phyloP scores from a whole-genome alignment of 2,113 vertebrate species.

The Mohoua ochrocephala region DNA sequence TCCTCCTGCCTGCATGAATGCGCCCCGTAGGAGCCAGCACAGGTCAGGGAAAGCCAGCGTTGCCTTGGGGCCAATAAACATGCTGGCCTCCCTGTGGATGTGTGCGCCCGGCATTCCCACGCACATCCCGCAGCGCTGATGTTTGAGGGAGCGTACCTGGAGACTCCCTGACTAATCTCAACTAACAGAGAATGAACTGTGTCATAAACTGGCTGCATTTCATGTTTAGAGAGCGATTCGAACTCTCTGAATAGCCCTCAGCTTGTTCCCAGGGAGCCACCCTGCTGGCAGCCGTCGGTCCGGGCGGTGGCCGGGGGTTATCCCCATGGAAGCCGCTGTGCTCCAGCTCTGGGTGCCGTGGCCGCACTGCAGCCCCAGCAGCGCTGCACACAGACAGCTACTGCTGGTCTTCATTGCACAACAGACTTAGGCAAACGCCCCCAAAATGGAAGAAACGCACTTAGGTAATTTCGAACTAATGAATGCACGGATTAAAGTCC shows the following conservation, averaged over 20 bases:
- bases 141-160: not conserved
- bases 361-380: not conserved
- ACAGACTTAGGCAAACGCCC: not conserved
- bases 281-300: rapidly evolving
- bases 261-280: rapidly evolving
- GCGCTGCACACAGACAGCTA: rapidly evolving
- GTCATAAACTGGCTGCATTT: not conserved
- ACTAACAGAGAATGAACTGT: not conserved
- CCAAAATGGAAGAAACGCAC: not conserved
- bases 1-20: not conserved
- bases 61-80: not conserved
- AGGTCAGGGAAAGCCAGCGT: not conserved
- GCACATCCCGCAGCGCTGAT: rapidly evolving
- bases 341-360: rapidly evolving
- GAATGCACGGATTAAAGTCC: not conserved
- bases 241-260: not conserved
- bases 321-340: not conserved
- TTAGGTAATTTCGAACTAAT: not conserved
- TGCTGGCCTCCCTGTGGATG: not conserved
- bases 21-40: not conserved
- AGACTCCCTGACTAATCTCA: not conserved
- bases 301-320: rapidly evolving
- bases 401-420: not conserved
- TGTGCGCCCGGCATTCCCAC: not conserved
- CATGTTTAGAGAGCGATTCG: not conserved